Evolutionary conservation across 1,140 invertebrate genomes (phyloP), one percentile per base, ranked within the genome.

Genomic region (Dermatophagoides farinae): DNA sequence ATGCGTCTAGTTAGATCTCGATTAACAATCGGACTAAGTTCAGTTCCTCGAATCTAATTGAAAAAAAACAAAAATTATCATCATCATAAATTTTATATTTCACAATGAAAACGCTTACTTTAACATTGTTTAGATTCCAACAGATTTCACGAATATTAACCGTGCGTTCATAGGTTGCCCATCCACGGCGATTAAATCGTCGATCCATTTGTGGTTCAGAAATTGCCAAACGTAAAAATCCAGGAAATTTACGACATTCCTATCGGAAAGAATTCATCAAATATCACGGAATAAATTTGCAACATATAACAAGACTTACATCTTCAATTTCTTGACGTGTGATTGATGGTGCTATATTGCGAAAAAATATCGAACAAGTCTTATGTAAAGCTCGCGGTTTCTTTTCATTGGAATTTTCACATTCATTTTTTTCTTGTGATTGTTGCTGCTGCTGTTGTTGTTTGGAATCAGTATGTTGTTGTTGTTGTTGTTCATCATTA

Each of bases 61-160:
- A 38, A 43, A 61, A 62, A 8, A 49, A 50, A 25, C 0, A 22
- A 52, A 53, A 38, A 62, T 31, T 39, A 53, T 20, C 22, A 12
- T n/a, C n/a, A n/a, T n/a, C n/a, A n/a, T n/a, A n/a, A n/a, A 39
- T 57, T 57, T 2, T 6, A 18, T 57, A 1, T 22, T 25, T 41
- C 12, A 57, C 1, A 14, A 16, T 14, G 20, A 23, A 20, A 47
- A 2, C 1, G 4, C 51, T 37, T n/a, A 58, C 57, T 37, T 60
- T 60, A 20, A 60, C 25, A 16, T 12, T 23, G 38, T 60, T 60
- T 1, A 60, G 46, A n/a, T 51, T 92, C 92, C 92, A 99, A 71
- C 95, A 99, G 61, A 98, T 97, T 72, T 98, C 92, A 71, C 97
- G 97, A 62, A 99, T 97, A 70, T 97, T 97, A 9, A 97, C 92